Percentiles rank a stretch among this genome's conserved stretches.
Conservation (phyloP, 2,797 vertebrate genomes). For the Ambastaia sidthimunki region DNA sequence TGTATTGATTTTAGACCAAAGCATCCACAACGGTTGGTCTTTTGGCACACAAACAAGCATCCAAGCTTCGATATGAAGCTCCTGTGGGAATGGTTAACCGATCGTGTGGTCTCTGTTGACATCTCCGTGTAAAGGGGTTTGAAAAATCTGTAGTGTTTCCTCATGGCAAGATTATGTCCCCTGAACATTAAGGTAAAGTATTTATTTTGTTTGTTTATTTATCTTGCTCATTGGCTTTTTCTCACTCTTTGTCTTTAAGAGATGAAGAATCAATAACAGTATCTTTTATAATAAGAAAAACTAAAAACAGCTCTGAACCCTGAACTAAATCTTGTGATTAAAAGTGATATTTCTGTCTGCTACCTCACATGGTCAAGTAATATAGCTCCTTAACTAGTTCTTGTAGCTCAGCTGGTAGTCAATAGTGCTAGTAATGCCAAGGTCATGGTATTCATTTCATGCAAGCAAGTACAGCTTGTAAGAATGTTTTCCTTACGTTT, state of each 20-base stretch:
- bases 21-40: slow-evolving; percentile 36
- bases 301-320: not conserved
- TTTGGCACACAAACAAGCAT: slow-evolving; percentile 29
- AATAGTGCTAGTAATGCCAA: too few species aligned
- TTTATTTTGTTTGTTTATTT: not conserved
- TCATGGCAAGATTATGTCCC: not conserved
- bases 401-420: too few species aligned
- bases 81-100: not conserved
- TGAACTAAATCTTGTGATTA: not conserved
- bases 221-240: not conserved
- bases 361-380: not conserved
- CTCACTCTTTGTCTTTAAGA: not conserved
- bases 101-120: slow-evolving; percentile 9
- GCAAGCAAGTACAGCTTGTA: too few species aligned
- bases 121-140: not conserved
- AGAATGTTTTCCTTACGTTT: too few species aligned
- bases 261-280: not conserved
- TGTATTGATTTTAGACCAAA: slow-evolving; percentile 39
- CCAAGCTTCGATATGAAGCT: slow-evolving; percentile 5
- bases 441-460: too few species aligned
- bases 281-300: not conserved
- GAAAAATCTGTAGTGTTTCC: slow-evolving; percentile 13
- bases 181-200: slow-evolving; percentile 4
- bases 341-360: not conserved
- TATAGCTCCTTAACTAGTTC: too few species aligned